Evolutionary conservation across 2,113 vertebrate genomes (phyloP).

Genomic region (Thamnophis sirtalis): DNA sequence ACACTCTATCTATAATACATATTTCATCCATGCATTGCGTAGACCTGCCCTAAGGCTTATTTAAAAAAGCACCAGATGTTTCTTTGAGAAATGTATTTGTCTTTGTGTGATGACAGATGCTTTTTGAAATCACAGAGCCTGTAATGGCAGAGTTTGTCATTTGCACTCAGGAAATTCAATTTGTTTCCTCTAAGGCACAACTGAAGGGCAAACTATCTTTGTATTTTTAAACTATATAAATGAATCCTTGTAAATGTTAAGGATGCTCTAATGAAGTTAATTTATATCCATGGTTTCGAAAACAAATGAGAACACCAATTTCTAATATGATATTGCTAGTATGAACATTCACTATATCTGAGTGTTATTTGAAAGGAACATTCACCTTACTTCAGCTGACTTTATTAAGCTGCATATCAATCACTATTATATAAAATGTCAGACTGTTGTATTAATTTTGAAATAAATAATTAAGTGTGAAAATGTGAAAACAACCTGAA

Average conservation of each 20-base stretch:
- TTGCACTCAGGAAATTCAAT: constrained; percentile 74
- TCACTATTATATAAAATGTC: not conserved
- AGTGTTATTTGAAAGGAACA: not conserved
- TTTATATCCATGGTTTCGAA: constrained; percentile 32
- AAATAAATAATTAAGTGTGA: not conserved
- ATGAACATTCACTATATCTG: constrained; percentile 12
- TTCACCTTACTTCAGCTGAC: constrained; percentile 13
- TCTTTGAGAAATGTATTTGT: constrained; percentile 74
- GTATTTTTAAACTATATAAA: constrained; percentile 48
- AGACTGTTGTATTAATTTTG: not conserved
- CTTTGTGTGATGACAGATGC: constrained; percentile 77
- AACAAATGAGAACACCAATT: constrained; percentile 39
- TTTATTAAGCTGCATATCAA: not conserved
- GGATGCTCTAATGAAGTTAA: constrained; percentile 50
- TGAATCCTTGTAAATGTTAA: constrained; percentile 45
- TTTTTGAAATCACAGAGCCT: constrained; percentile 76
- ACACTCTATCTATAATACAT: constrained; percentile 69
- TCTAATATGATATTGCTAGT: not conserved
- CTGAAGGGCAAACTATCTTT: constrained; percentile 57
- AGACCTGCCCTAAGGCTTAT: constrained; percentile 70
- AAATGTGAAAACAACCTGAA: not conserved
- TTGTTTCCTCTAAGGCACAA: constrained; percentile 64
- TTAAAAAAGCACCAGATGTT: constrained; percentile 79
- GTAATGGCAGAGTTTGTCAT: constrained; percentile 73
- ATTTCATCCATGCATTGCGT: constrained; percentile 68